Evolutionary conservation across 2,888 invertebrate genomes (phyloP).

Genomic region (Archips crataeganus): DNA sequence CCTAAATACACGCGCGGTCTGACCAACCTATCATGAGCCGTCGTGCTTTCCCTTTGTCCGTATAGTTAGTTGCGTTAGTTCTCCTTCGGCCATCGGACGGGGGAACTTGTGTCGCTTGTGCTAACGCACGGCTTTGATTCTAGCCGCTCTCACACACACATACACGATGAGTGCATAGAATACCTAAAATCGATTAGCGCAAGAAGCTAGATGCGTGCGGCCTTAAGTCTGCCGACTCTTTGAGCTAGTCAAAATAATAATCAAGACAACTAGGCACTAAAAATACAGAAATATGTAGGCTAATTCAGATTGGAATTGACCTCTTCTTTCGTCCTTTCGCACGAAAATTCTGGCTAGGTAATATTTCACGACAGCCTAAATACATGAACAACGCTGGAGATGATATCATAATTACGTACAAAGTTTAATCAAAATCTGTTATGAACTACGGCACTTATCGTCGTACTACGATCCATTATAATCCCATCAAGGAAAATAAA

Average conservation of each 20-base stretch:
- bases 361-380: slow-evolving; percentile 19
- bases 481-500: slow-evolving; percentile 39
- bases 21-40: too few relatives aligned
- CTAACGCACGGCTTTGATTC: too few relatives aligned
- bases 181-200: too few relatives aligned
- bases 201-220: too few relatives aligned
- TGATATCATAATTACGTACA: slow-evolving; percentile 33
- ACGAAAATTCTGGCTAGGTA: background rate
- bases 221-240: too few relatives aligned
- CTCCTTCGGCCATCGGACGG: too few relatives aligned
- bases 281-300: background rate
- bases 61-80: too few relatives aligned
- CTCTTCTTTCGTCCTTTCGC: background rate
- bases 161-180: too few relatives aligned
- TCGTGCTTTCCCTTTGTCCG: too few relatives aligned
- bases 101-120: too few relatives aligned
- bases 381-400: slow-evolving; percentile 16
- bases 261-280: slow-evolving; percentile 16
- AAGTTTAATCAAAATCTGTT: slow-evolving; percentile 38
- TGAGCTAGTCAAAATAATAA: background rate
- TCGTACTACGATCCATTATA: slow-evolving; percentile 32
- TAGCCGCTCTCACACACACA: too few relatives aligned
- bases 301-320: background rate
- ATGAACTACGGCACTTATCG: slow-evolving; percentile 32
- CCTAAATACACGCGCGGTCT: too few relatives aligned